Conservation (phyloP, 1,140 invertebrate genomes). For the Drosophila sulfurigaster region DNA sequence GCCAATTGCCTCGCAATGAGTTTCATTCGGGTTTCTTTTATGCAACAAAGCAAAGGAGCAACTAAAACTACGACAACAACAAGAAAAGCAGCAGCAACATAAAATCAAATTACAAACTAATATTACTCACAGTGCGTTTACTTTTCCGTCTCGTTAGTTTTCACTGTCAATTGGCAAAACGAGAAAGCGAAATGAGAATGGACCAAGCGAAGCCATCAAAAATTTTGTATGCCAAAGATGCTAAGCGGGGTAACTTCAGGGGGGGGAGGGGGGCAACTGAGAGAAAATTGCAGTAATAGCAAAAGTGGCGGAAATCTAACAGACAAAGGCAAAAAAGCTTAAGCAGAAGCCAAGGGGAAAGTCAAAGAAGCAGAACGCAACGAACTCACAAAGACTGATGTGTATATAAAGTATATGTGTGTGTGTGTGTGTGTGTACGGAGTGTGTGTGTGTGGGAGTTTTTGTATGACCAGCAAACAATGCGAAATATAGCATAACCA, state of each 20-base stretch:
- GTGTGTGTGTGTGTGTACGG: neutral
- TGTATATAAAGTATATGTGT: neutral
- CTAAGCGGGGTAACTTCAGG: neutral
- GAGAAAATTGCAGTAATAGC: conserved; percentile 58
- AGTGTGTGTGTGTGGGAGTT: neutral
- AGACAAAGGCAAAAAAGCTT: conserved; percentile 19
- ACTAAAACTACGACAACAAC: conserved; percentile 4
- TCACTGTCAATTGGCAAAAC: conserved; percentile 80
- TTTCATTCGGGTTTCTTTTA: no score
- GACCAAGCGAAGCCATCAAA: conserved; percentile 24
- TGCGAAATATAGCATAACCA: conserved; percentile 63
- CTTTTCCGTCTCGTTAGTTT: conserved; percentile 83
- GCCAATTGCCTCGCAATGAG: conserved; percentile 55
- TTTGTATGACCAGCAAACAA: conserved; percentile 53
- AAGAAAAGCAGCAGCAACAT: conserved; percentile 39
- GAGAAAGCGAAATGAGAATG: conserved; percentile 50
- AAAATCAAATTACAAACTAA: conserved; percentile 84
- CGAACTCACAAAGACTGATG: conserved; percentile 21
- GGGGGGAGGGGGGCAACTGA: conserved; percentile 1
- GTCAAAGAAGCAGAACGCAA: conserved; percentile 24
- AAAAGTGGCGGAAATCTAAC: conserved; percentile 63
- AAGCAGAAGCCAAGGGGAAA: neutral
- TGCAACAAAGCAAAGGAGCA: no score
- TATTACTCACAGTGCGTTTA: conserved; percentile 83
- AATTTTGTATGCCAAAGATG: conserved; percentile 23